Base-by-base conservation (phyloP, 2,797 vertebrate genomes). In the Poeciliopsis presidionis region DNA sequence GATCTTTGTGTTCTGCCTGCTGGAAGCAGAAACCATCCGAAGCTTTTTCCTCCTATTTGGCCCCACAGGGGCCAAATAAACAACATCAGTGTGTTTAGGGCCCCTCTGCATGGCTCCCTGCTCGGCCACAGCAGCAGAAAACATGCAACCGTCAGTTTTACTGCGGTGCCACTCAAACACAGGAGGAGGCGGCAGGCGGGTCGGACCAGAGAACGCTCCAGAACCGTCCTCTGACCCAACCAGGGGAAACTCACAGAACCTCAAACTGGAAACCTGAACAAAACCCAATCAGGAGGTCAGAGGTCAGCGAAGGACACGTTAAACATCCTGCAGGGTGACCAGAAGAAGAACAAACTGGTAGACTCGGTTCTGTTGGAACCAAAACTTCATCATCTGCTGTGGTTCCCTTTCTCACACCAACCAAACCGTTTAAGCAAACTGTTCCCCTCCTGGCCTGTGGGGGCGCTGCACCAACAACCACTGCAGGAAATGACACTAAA, bases 121-220 rank as follows among this genome's bases (percentile, higher is more conserved):
- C 7, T 30, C 18, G 70, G 82, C 45, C 75, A 71, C 18, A 79
- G 76, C 65, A 70, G 20, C 80, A 80, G 55, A 85, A 86, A 90
- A 88, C 86, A 92, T 91, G 90, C 83, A 88, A 77, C 80, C 84
- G 78, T 86, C 80, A 84, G 72, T 87, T 89, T 90, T 84, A 92
- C 91, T 92, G 90, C 89, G 87, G 76, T 78, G 70, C 73, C 84
- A 85, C 78, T 88, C 79, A 87, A 77, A 87, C 90, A 82, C 90
- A 85, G 91, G 81, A 86, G 88, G 90, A 84, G 81, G 85, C 72
- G 71, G n/a, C n/a, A 59, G 57, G 57, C 13, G 57, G 59, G 87
- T 74, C 14, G 30, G 30, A n/a, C 22, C 55, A 57, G 25, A n/a
- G n/a, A 55, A 57, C n/a, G n/a, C 55, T 12, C 11, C 43, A 45